Evolutionary conservation across 2,888 invertebrate genomes (phyloP), one percentile per base, ranked within the genome.

Genomic region (Acleris laterana): DNA sequence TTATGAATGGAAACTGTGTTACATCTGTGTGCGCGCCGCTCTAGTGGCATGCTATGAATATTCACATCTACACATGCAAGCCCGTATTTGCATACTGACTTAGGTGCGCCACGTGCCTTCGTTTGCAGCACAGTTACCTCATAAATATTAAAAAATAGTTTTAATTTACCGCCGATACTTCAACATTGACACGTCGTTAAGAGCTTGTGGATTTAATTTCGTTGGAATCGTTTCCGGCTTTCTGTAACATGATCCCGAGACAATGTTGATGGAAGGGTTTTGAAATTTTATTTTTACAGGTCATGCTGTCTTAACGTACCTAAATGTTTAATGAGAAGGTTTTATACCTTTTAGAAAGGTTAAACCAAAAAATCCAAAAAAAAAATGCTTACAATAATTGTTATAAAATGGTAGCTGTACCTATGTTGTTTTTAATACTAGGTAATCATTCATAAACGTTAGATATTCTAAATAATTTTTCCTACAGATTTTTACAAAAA

Each of bases 1-100:
- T 93, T 92, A 93, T 93, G 92, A 93, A 93, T 93, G 92, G 90
- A 89, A 83, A 80, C 71, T 73, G 76, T 71, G 72, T 64, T 82
- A 81, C 78, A 73, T 69, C 69, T 69, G 89, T 87, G 87, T 90
- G 88, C 69, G 89, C 86, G 73, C 71, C 70, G 74, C 73, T 74
- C 73, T 77, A 75, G 76, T 80, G 74, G 71, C 71, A 72, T 17
- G 75, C 77, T 72, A 80, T 77, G 77, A 74, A 75, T 73, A 80
- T 80, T 80, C 82, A 38, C 38, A 3, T 38, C 38, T 13, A 86
- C 80, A 81, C 81, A 80, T 74, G 71, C 73, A 69, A 64, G 69
- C 32, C 46, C 64, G 70, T 71, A 92, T 92, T 91, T 91, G 91
- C 91, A 92, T 92, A 92, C 92, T 74, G 75, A 92, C 91, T 76